These are phyloP conservation scores for Zaprionus taronus DNA, from an alignment of 1,140 invertebrate species.

Conservation along the genomic window DNA sequence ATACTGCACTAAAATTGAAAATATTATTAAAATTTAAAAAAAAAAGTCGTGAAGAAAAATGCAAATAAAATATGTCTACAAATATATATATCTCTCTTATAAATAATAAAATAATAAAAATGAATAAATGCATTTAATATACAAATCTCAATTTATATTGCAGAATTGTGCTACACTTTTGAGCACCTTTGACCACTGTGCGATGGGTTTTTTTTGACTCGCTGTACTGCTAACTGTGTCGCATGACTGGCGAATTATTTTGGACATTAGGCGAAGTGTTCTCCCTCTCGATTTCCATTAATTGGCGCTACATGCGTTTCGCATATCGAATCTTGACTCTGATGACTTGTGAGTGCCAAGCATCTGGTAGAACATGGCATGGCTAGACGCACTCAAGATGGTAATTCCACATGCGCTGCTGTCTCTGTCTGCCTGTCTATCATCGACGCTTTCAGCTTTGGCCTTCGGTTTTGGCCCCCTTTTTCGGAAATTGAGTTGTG, in stretches of 20 bases:
- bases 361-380: slow-evolving; percentile 4
- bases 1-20: too few relatives aligned
- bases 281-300: slow-evolving; percentile 21
- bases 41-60: too few relatives aligned
- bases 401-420: slow-evolving; percentile 1
- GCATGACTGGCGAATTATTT: slow-evolving; percentile 30
- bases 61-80: too few relatives aligned
- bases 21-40: too few relatives aligned
- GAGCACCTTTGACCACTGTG: slow-evolving; percentile 25
- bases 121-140: neutral
- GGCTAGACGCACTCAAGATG: slow-evolving; percentile 18
- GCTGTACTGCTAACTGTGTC: slow-evolving; percentile 12
- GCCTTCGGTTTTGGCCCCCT: slow-evolving; percentile 15
- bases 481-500: slow-evolving; percentile 3
- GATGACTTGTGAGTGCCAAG: slow-evolving; percentile 3
- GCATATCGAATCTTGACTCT: neutral
- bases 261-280: slow-evolving; percentile 17
- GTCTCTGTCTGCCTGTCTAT: neutral
- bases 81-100: too few relatives aligned
- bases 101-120: too few relatives aligned
- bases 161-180: neutral
- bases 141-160: neutral
- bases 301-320: slow-evolving; percentile 25
- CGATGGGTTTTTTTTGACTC: neutral
- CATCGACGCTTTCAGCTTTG: neutral